Conservation (phyloP, 2,113 vertebrate species). For the Oplegnathus fasciatus region DNA sequence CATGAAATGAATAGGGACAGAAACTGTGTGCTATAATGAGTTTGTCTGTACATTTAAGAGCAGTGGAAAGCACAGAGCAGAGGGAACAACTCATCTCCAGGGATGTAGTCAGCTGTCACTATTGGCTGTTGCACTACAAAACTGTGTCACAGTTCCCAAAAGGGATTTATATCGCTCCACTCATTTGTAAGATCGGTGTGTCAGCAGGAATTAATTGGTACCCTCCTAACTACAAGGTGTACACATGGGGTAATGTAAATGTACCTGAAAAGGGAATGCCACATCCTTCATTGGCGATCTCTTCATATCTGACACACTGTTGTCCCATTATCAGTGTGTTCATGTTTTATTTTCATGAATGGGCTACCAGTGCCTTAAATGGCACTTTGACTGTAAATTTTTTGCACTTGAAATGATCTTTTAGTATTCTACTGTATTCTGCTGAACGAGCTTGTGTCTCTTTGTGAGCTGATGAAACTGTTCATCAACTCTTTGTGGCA, state of each 20-base stretch:
- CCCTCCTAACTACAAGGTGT: not conserved
- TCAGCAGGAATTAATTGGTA: conserved; percentile 37
- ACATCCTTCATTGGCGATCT: not conserved
- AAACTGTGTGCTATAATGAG: not conserved
- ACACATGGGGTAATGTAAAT: not conserved
- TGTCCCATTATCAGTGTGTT: not conserved
- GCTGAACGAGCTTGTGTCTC: conserved; percentile 8
- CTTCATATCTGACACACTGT: not conserved
- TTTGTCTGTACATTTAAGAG: conserved; percentile 6
- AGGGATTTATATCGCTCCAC: conserved; percentile 22
- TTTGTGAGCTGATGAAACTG: conserved; percentile 28
- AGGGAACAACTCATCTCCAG: conserved; percentile 21
- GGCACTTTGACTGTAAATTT: not conserved
- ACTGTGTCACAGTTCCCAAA: conserved; percentile 50
- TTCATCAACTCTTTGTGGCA: conserved; percentile 16
- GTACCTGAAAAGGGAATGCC: conserved; percentile 10
- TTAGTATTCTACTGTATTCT: conserved; percentile 2
- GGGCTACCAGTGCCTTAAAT: not conserved
- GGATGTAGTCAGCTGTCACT: conserved; percentile 5
- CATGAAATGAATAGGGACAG: not conserved
- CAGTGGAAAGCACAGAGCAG: conserved; percentile 22
- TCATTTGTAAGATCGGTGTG: conserved; percentile 14
- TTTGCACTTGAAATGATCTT: not conserved
- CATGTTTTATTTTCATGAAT: conserved; percentile 7
- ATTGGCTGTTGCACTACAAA: conserved; percentile 38